Percentiles rank a stretch among this genome's conserved stretches.
Evolutionary conservation across 1,140 invertebrate species (phyloP).

Genomic region (Trialeurodes vaporariorum): DNA sequence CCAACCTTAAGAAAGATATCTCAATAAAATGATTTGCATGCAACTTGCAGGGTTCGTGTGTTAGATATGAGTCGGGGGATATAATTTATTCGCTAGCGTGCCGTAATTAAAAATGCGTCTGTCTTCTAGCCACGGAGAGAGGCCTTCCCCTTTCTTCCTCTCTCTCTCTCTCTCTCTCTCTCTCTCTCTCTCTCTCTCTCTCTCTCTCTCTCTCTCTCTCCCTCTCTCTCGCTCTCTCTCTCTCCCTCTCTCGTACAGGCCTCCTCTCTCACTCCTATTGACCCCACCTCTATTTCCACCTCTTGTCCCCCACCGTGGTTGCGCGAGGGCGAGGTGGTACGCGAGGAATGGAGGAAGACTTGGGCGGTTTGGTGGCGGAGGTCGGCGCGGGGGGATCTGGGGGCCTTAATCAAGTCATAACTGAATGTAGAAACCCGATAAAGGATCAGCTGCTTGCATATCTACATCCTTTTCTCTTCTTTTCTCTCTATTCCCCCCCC

Average conservation of each 20-base stretch:
- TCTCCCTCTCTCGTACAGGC: no score
- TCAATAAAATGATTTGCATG: slow-evolving; percentile 1
- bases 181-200: no score
- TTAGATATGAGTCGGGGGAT: not conserved
- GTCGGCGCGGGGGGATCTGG: not conserved
- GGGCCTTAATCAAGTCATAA: not conserved
- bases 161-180: no score
- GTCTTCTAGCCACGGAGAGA: not conserved
- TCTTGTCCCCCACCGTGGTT: no score
- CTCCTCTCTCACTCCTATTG: not conserved
- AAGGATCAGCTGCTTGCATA: not conserved
- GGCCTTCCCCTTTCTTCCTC: not conserved
- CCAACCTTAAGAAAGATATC: not conserved
- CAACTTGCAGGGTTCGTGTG: not conserved
- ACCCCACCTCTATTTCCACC: not conserved
- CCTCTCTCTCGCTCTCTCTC: no score
- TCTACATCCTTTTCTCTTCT: not conserved
- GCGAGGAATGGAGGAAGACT: no score
- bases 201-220: no score
- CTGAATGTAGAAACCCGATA: not conserved
- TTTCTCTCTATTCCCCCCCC: not conserved
- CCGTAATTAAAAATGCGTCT: not conserved
- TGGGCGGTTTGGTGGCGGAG: no score
- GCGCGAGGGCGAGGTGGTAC: no score
- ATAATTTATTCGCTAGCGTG: not conserved